Conservation (phyloP, 1,140 invertebrate species). For the Pissodes strobi region DNA sequence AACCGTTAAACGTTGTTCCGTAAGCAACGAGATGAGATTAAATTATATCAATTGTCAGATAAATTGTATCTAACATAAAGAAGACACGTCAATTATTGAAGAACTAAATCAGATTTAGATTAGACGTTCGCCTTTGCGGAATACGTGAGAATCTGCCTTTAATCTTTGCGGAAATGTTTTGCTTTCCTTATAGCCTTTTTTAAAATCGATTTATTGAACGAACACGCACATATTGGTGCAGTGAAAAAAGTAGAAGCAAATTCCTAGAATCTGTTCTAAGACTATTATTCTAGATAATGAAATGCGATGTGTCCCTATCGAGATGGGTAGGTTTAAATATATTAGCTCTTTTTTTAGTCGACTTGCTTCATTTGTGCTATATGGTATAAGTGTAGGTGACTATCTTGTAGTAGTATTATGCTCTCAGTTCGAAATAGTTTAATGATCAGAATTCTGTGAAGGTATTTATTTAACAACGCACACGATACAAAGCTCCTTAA, state of each 20-base stretch:
- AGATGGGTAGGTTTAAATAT: too few relatives aligned
- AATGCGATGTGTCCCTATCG: too few relatives aligned
- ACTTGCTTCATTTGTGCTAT: too few relatives aligned
- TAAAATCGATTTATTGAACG: constrained; percentile 31
- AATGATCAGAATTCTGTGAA: too few relatives aligned
- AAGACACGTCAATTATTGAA: constrained; percentile 45
- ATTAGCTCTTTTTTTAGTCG: too few relatives aligned
- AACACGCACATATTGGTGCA: background rate
- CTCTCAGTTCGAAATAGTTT: too few relatives aligned
- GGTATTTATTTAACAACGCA: too few relatives aligned
- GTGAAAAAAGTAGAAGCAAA: background rate
- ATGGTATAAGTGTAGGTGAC: too few relatives aligned
- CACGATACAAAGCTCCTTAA: too few relatives aligned
- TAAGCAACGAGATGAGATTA: constrained; percentile 29
- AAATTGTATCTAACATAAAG: constrained; percentile 42
- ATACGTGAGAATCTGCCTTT: constrained; percentile 40
- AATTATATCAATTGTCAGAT: constrained; percentile 43
- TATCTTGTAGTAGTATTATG: too few relatives aligned
- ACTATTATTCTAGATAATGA: too few relatives aligned
- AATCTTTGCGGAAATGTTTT: constrained; percentile 34
- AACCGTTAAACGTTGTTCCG: constrained; percentile 5
- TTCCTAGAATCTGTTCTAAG: too few relatives aligned
- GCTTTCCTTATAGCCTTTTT: constrained; percentile 25
- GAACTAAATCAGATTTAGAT: constrained; percentile 44
- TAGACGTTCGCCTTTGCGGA: constrained; percentile 31